Evolutionary conservation across 2,113 vertebrate genomes (phyloP), one percentile per base, ranked within the genome.

Genomic region (Balaeniceps rex): DNA sequence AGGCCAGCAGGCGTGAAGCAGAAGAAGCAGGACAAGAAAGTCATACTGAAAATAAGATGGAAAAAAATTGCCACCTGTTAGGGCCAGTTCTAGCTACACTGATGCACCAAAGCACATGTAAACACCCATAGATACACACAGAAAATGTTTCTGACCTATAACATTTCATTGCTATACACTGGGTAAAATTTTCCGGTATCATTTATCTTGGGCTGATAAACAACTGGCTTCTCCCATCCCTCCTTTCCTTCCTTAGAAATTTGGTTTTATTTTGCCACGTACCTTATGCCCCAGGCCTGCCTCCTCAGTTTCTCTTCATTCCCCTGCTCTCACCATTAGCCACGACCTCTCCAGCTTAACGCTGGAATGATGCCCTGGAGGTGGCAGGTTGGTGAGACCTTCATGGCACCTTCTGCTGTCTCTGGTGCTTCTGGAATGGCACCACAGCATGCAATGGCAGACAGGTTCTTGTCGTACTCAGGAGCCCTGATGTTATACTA

Each of bases 141-240:
- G 52, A 51, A 55, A 88, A 26, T 25, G 4, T 42, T 83, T 84
- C 19, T 93, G 49, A 44, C 40, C 36, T 49, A 3, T 19, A 47
- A 44, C 2, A 0, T 63, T 74, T 75, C 16, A 65, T 51, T 81
- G 34, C 25, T 51, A 1, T 13, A 21, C 0, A 1, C 6, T 15
- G 29, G 31, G 26, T 60, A 58, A 70, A 40, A 82, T 65, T 89
- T 55, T 31, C 33, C 7, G 2, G 14, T 47, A 10, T 74, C 3
- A 4, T 57, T 14, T 42, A 13, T 51, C 28, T 44, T 52, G 23
- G 10, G 14, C 28, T 91, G 52, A n/a, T 24, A 64, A 81, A 24
- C 3, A 57, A 7, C 8, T n/a, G 28, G 1, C 29, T 80, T 70
- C 49, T 60, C 26, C 19, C 15, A 3, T 60, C 38, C 33, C 22